Conservation (phyloP, 2,797 vertebrate species). For the Sphenodon punctatus region DNA sequence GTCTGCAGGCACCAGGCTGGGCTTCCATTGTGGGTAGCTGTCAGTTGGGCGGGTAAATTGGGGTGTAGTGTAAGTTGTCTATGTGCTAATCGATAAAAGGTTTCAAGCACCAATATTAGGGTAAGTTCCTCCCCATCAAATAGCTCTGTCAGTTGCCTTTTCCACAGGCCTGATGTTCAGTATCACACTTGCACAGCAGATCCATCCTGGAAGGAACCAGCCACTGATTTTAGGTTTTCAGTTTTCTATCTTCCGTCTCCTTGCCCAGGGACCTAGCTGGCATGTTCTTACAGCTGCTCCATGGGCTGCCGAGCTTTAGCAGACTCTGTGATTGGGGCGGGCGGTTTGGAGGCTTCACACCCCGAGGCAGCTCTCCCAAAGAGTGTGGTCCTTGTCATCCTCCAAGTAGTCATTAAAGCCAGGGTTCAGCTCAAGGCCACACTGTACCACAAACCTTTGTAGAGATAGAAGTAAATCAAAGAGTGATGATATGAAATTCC, state of each 20-base stretch:
- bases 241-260: too few relatives aligned
- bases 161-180: background rate
- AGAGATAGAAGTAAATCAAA: slow-evolving; percentile 39
- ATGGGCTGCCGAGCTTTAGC: slow-evolving; percentile 42
- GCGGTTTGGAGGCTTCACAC: slow-evolving; percentile 63
- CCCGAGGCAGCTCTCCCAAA: slow-evolving; percentile 41
- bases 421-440: slow-evolving; percentile 67
- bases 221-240: slow-evolving; percentile 5
- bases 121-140: background rate
- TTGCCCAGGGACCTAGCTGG: slow-evolving; percentile 34
- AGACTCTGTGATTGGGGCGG: slow-evolving; percentile 37
- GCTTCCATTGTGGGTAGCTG: too few relatives aligned
- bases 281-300: slow-evolving; percentile 33
- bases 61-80: too few relatives aligned
- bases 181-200: slow-evolving; percentile 17
- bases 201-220: slow-evolving; percentile 21
- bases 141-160: background rate
- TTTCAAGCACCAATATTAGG: background rate
- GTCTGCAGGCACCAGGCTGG: too few relatives aligned
- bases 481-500: background rate
- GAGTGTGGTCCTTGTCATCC: slow-evolving; percentile 51
- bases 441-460: slow-evolving; percentile 53
- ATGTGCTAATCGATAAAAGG: background rate
- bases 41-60: too few relatives aligned
- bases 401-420: slow-evolving; percentile 48